phyloP scores from a whole-genome alignment of 2,797 vertebrate species.

The Helicolenus hilgendorfi region DNA sequence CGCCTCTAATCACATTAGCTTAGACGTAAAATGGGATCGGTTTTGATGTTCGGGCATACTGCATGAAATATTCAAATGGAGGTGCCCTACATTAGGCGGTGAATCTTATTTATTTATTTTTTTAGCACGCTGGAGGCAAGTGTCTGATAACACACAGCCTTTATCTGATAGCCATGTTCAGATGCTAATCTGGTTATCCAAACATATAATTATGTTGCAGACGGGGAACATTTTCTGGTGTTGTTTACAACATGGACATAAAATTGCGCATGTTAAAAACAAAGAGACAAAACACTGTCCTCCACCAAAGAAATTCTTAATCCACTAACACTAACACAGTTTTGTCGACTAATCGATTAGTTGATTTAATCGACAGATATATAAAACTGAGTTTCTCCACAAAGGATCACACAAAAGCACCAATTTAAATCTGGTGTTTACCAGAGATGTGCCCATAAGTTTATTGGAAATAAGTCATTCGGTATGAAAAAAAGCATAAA shows the following conservation, averaged over 20 bases:
- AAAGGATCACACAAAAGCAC: too few relatives aligned
- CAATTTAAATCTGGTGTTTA: too few relatives aligned
- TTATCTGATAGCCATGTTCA: constrained; percentile 43
- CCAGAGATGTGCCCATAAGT: too few relatives aligned
- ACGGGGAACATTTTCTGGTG: constrained; percentile 2
- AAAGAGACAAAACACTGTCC: neutral
- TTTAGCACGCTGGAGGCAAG: constrained; percentile 45
- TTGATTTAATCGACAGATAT: too few relatives aligned
- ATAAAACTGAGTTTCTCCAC: too few relatives aligned
- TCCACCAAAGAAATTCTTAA: too few relatives aligned
- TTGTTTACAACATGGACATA: neutral
- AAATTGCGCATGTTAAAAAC: neutral
- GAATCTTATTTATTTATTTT: constrained; percentile 28
- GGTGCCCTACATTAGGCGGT: constrained; percentile 72
- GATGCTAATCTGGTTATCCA: constrained; percentile 64
- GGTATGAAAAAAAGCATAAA: too few relatives aligned
- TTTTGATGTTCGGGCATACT: constrained; percentile 55
- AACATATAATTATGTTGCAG: constrained; percentile 40
- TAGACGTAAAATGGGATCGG: constrained; percentile 47
- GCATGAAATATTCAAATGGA: constrained; percentile 80
- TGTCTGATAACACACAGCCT: constrained; percentile 46
- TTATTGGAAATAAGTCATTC: too few relatives aligned
- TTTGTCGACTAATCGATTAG: too few relatives aligned
- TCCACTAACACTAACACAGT: too few relatives aligned
- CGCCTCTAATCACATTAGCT: constrained; percentile 69